Evolutionary conservation across 2,113 vertebrate genomes (phyloP).

Genomic region (Etheostoma cragini): DNA sequence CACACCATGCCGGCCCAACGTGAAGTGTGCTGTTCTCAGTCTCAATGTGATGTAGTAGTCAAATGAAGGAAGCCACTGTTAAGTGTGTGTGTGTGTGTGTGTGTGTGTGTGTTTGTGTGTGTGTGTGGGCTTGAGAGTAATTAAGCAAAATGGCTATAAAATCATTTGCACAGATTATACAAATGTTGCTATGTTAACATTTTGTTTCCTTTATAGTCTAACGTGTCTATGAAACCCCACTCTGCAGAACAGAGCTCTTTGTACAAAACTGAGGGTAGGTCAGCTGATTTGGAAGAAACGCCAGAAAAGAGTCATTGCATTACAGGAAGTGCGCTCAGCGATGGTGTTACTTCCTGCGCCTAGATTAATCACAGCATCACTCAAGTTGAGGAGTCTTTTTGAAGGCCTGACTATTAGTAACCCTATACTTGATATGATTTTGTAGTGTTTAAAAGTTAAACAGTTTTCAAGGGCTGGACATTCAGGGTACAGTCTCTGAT

Average conservation of each 20-base stretch:
- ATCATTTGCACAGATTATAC: constrained; percentile 5
- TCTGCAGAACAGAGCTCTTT: constrained; percentile 29
- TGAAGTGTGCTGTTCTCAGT: constrained; percentile 39
- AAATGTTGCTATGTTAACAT: not conserved
- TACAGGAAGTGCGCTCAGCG: constrained; percentile 80
- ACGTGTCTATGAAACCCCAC: not conserved
- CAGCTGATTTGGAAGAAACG: constrained; percentile 79
- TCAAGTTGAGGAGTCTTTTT: not conserved
- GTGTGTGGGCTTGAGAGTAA: not conserved
- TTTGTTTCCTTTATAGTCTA: constrained; percentile 10
- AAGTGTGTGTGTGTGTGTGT: not conserved
- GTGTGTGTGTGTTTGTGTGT: not conserved
- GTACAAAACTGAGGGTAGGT: constrained; percentile 61
- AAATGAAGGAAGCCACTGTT: constrained; percentile 19
- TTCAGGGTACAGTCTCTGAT: not conserved
- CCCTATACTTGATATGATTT: not conserved
- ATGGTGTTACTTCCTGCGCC: constrained; percentile 77
- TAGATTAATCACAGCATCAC: constrained; percentile 66
- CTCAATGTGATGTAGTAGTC: constrained; percentile 13
- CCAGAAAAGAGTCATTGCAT: constrained; percentile 68
- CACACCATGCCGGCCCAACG: constrained; percentile 48
- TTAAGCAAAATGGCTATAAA: constrained; percentile 6
- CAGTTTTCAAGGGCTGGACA: not conserved
- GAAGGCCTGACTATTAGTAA: constrained; percentile 8
- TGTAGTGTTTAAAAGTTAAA: not conserved